Conservation (phyloP, 2,113 vertebrate species). For the Regulus satrapa region DNA sequence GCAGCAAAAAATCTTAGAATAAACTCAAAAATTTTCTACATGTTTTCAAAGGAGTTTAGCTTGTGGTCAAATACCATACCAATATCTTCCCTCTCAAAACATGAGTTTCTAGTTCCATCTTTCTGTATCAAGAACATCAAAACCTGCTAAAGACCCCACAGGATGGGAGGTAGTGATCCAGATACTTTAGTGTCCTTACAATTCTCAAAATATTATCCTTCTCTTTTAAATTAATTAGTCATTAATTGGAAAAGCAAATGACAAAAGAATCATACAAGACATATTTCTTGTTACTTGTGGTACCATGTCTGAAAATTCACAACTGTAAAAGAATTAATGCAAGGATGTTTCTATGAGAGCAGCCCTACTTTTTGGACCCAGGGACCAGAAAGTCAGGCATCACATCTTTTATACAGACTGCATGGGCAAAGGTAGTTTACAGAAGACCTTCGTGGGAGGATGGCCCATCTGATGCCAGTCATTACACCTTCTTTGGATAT, state of each 20-base stretch:
- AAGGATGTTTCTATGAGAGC: not conserved
- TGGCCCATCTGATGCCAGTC: not conserved
- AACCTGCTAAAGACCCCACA: not conserved
- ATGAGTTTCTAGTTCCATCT: not conserved
- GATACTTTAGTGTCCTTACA: not conserved
- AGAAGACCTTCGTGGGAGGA: not conserved
- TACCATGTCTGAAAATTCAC: not conserved
- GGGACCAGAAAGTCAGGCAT: not conserved
- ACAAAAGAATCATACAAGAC: not conserved
- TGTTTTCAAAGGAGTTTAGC: not conserved
- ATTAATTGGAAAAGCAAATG: not conserved
- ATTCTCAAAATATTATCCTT: not conserved
- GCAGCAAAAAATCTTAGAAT: not conserved
- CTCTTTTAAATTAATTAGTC: not conserved
- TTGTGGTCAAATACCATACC: not conserved
- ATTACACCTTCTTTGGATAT: not conserved
- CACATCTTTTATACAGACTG: not conserved
- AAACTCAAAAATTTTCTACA: not conserved
- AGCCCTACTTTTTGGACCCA: not conserved
- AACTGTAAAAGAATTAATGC: not conserved
- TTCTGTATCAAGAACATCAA: not conserved
- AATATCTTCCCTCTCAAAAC: not conserved
- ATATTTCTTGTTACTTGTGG: not conserved
- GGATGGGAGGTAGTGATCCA: fast-evolving
- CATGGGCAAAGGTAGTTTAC: not conserved